Percentiles rank a stretch among this genome's conserved stretches.
Conservation (phyloP, 2,888 invertebrate species). For the Lissocephala sabroskyi region DNA sequence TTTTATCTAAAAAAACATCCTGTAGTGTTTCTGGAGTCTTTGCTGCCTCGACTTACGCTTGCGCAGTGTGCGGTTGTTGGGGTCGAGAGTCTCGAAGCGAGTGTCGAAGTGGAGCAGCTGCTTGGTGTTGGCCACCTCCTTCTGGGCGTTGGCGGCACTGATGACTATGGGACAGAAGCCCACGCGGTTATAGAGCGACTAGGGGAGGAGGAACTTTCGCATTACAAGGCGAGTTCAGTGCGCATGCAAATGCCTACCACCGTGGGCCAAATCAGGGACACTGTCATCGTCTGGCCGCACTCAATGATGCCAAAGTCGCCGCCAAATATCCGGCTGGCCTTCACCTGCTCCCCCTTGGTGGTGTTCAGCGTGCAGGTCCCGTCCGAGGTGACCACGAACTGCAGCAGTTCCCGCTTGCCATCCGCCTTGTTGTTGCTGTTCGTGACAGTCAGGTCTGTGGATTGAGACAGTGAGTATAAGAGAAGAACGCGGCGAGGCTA, state of each 20-base stretch:
- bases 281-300: slow-evolving; percentile 45
- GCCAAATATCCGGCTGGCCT: slow-evolving; percentile 54
- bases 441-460: slow-evolving; percentile 54
- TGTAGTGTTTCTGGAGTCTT: too few relatives aligned
- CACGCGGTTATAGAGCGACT: slow-evolving; percentile 68
- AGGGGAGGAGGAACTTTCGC: background rate
- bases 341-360: slow-evolving; percentile 29
- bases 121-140: slow-evolving; percentile 28
- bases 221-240: background rate
- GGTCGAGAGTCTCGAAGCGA: slow-evolving; percentile 55
- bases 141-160: slow-evolving; percentile 40
- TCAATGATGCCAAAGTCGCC: slow-evolving; percentile 65
- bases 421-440: slow-evolving; percentile 31
- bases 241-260: slow-evolving; percentile 44
- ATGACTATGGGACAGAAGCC: slow-evolving; percentile 63
- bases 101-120: slow-evolving; percentile 60
- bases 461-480: too few relatives aligned
- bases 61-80: slow-evolving; percentile 35
- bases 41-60: too few relatives aligned
- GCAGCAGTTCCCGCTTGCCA: slow-evolving; percentile 40
- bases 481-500: too few relatives aligned
- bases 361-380: slow-evolving; percentile 56
- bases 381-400: slow-evolving; percentile 48
- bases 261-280: slow-evolving; percentile 69
- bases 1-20: slow-evolving; percentile 32